Evolutionary conservation across 2,797 vertebrate genomes (phyloP).

Genomic region (Eulemur coronatus): DNA sequence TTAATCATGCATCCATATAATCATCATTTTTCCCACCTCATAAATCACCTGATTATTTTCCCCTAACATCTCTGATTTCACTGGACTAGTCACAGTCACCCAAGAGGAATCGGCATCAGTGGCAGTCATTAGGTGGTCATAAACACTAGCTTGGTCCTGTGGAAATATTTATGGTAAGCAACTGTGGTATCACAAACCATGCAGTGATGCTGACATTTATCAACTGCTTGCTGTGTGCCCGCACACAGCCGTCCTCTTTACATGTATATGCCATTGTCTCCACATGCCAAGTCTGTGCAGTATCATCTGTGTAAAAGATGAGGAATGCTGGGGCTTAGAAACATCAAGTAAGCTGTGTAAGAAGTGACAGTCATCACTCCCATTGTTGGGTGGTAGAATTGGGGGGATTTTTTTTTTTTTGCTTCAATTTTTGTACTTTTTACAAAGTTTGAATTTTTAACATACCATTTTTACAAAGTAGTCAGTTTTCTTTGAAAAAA

Average conservation of each 20-base stretch:
- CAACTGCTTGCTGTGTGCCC: background rate
- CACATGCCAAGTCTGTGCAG: background rate
- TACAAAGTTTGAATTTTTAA: background rate
- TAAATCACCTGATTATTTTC: background rate
- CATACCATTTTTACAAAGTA: background rate
- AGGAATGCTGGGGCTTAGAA: background rate
- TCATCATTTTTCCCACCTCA: background rate
- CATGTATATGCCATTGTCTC: background rate
- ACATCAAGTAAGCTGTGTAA: background rate
- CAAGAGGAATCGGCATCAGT: background rate
- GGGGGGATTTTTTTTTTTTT: background rate
- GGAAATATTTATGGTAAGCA: background rate
- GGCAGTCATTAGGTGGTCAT: background rate
- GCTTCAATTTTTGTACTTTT: background rate
- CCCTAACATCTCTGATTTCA: background rate
- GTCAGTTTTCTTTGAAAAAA: slow-evolving; percentile 11
- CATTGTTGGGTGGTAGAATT: background rate
- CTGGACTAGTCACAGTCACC: background rate
- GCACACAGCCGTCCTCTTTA: background rate
- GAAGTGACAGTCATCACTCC: background rate
- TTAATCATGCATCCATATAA: background rate
- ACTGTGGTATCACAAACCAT: background rate
- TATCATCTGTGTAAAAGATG: background rate
- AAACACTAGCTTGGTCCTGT: background rate
- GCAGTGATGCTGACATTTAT: background rate